Conservation (phyloP, 2,888 invertebrate species). For the Catocala sponsa region DNA sequence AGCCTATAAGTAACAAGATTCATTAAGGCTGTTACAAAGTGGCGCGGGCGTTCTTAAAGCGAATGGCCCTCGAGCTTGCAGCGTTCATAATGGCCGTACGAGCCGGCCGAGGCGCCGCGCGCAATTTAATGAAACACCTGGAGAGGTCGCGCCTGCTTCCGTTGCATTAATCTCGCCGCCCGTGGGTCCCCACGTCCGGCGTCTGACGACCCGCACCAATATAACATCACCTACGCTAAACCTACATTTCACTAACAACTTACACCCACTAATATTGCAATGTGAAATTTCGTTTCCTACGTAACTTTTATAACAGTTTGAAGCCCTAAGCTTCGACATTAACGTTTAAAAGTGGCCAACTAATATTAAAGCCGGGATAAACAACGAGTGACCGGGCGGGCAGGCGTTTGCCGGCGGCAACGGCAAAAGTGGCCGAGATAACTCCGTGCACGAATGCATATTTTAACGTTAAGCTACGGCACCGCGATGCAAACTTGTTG, state of each 20-base stretch:
- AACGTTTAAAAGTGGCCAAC: slow-evolving; percentile 53
- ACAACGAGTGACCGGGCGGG: slow-evolving; percentile 74
- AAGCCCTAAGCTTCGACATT: slow-evolving; percentile 52
- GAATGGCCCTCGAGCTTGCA: slow-evolving; percentile 87
- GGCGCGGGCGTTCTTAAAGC: slow-evolving; percentile 86
- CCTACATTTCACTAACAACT: neutral
- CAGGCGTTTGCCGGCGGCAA: slow-evolving; percentile 61
- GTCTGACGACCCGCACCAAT: slow-evolving; percentile 12
- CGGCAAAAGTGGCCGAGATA: slow-evolving; percentile 79
- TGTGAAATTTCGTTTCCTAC: slow-evolving; percentile 33
- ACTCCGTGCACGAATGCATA: slow-evolving; percentile 81
- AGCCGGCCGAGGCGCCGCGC: slow-evolving; percentile 81
- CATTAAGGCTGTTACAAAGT: slow-evolving; percentile 88
- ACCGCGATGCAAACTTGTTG: slow-evolving; percentile 77
- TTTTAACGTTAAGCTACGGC: slow-evolving; percentile 81
- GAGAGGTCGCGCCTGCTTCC: slow-evolving; percentile 83
- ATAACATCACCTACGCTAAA: slow-evolving; percentile 17
- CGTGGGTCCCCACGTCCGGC: slow-evolving; percentile 53
- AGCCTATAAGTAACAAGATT: slow-evolving; percentile 88
- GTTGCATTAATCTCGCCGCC: slow-evolving; percentile 83
- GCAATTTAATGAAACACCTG: slow-evolving; percentile 87
- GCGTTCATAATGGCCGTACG: slow-evolving; percentile 85
- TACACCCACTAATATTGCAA: slow-evolving; percentile 17
- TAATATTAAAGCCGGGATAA: slow-evolving; percentile 75
- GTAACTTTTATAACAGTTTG: slow-evolving; percentile 47